Evolutionary conservation across 2,113 vertebrate genomes (phyloP).

Genomic region (Phylloscopus whistleri): DNA sequence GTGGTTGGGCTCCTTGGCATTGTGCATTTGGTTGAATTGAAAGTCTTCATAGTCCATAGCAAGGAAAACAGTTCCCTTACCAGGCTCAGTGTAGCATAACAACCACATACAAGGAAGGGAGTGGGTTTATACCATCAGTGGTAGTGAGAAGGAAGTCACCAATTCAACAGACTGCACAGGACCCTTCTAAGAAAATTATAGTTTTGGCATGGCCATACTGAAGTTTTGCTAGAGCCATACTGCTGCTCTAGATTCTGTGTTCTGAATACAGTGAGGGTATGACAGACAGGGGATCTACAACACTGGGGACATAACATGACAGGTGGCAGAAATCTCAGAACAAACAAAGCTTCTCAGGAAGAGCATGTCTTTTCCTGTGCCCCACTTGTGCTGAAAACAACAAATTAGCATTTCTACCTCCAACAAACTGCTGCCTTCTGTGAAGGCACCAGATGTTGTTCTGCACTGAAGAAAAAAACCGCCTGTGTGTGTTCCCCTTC

Average conservation of each 20-base stretch:
- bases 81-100: background rate
- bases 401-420: background rate
- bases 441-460: background rate
- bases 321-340: background rate
- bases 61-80: background rate
- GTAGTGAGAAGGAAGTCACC: background rate
- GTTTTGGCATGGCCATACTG: background rate
- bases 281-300: background rate
- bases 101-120: background rate
- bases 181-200: background rate
- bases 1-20: background rate
- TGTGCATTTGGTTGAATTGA: background rate
- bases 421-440: background rate
- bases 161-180: background rate
- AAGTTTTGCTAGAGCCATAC: background rate
- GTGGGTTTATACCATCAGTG: background rate
- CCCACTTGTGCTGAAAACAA: background rate
- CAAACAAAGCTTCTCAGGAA: background rate
- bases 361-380: background rate
- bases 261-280: accelerated
- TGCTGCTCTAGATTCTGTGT: background rate
- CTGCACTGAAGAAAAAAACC: background rate
- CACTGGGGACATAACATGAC: background rate
- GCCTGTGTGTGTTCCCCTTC: background rate
- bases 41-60: background rate